Evolutionary conservation across 2,797 vertebrate species (phyloP), one percentile per base, ranked within the genome.

Genomic region (Melanotaenia boesemani): DNA sequence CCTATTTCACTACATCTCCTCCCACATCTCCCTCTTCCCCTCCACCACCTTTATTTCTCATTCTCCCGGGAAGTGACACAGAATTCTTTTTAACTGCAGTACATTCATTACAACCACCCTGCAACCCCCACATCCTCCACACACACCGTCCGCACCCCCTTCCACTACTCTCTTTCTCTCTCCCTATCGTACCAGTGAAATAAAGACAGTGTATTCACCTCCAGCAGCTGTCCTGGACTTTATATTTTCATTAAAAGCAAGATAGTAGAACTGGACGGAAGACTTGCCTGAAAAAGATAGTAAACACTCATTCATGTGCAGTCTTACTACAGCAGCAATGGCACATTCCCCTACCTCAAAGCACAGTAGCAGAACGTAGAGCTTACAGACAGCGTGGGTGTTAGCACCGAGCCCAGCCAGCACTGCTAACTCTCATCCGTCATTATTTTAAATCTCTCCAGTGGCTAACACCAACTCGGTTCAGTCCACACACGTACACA

Each of bases 51-150:
- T 87, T 90, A 84, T 88, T 84, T 86, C 76, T 71, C 83, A 76
- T 83, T 91, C 92, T 94, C 93, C 71, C 52, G 91, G 93, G 94
- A 94, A 92, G 90, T 92, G 93, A 94, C 93, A 94, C 92, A 94
- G 92, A 92, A 93, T 92, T 90, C 87, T 89, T 89, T 90, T 91
- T 89, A 94, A 93, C 86, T 92, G 88, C 88, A 82, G 89, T 82
- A 90, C 91, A 90, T 93, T 92, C 92, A 93, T 92, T 93, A 92
- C 84, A 83, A 88, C 84, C 89, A 83, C 85, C 88, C 82, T 80
- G 75, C 84, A 83, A 86, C 86, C 86, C 81, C 81, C 79, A 67
- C 74, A 63, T 74, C 64, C 80, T 57, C 70, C 66, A 60, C 1
- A 4, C 65, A n/a, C 71, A 65, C 24, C 64, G 4, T 50, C 66